phyloP scores from a whole-genome alignment of 2,888 invertebrate species.

The Rotaria sp. region DNA sequence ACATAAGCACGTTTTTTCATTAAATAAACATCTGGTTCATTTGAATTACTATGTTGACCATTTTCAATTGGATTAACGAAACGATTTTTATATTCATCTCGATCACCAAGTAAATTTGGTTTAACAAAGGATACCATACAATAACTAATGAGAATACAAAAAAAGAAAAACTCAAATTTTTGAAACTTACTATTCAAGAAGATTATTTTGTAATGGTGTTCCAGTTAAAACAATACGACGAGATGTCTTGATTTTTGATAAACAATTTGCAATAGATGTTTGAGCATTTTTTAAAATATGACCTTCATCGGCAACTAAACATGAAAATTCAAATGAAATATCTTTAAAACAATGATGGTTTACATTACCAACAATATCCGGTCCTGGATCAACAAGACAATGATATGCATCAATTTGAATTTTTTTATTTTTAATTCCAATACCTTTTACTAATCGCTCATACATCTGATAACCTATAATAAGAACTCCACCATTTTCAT shows the following conservation, averaged over 20 bases:
- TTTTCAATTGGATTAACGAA: slow-evolving; percentile 94
- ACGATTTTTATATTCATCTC: slow-evolving; percentile 83
- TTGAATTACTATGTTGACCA: slow-evolving; percentile 90
- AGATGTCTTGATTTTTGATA: slow-evolving; percentile 71
- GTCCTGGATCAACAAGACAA: slow-evolving; percentile 8
- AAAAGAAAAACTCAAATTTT: too few species aligned
- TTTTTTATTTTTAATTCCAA: slow-evolving; percentile 25
- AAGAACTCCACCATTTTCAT: slow-evolving; percentile 32
- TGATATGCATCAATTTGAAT: background rate
- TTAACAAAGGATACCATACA: slow-evolving; percentile 99
- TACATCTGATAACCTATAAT: slow-evolving; percentile 33
- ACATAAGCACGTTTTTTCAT: slow-evolving; percentile 82
- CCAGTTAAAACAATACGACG: slow-evolving; percentile 90
- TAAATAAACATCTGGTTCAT: slow-evolving; percentile 82
- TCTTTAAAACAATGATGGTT: background rate
- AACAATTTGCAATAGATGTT: slow-evolving; percentile 72
- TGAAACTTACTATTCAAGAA: slow-evolving; percentile 51
- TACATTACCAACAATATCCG: slow-evolving; percentile 29
- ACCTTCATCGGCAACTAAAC: slow-evolving; percentile 82
- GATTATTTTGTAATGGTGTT: slow-evolving; percentile 93
- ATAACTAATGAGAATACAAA: slow-evolving; percentile 58
- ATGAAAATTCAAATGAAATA: slow-evolving; percentile 65
- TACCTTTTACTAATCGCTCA: background rate
- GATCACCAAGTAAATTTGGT: slow-evolving; percentile 82
- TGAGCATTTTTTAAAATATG: slow-evolving; percentile 90